Base-by-base conservation (phyloP, 2,113 vertebrate genomes). In the Irena cyanogastra region DNA sequence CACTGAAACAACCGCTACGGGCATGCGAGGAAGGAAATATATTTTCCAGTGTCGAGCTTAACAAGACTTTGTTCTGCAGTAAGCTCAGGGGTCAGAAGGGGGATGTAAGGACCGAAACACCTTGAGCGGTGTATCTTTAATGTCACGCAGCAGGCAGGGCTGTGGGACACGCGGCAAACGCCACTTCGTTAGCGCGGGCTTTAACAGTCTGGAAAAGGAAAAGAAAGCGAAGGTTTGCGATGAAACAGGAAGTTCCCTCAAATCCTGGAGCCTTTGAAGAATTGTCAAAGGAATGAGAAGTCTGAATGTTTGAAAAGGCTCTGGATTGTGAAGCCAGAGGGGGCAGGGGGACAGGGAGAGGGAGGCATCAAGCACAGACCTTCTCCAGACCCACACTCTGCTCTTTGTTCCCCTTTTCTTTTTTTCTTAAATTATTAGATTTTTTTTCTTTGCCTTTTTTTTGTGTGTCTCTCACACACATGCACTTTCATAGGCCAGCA, bases 231-330 rank as follows among this genome's bases (percentile, higher is more conserved):
- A 49, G 91, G 45, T 77, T 93, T 87, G 88, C 0, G 15, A 95
- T 95, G 83, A 92, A 95, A 93, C 94, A 95, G 94, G 94, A 96
- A 96, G 94, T 82, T 89, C 83, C 82, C 69, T 94, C 12, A 9
- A 87, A 93, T 90, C 89, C 74, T 77, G 76, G 52, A 85, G 89
- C 80, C 94, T 97, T 94, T 97, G 93, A 96, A 96, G 93, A 95
- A 87, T 83, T 92, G 94, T 96, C 92, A 94, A 91, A 95, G 94
- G 93, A 97, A 94, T 86, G 93, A 94, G 87, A 92, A 50, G 87
- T 22, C 89, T 88, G 89, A 54, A 53, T 68, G 78, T 82, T 94
- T 94, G 92, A 92, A 94, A 91, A 71, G 56, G 52, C 89, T 85
- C 50, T 0, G 18, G 45, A 71, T 16, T 88, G 83, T 71, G 77